Evolutionary conservation across 37 sponge, comb jelly and placozoan species (phyloP), one percentile per base, ranked within the genome.

Genomic region (Theonella swinhoei): DNA sequence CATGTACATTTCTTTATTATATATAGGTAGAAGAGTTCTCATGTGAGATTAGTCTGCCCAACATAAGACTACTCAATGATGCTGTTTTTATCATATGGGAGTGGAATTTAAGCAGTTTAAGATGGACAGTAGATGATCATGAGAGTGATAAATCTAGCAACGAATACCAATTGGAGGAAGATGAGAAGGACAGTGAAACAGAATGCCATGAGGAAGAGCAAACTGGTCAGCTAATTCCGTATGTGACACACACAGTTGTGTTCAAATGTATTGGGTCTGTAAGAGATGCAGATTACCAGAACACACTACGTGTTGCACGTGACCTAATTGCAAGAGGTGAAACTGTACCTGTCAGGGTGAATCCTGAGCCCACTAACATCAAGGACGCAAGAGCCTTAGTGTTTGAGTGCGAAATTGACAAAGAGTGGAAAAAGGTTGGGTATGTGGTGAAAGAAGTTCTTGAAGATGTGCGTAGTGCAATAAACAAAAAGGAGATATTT

Each of bases 241-340:
- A n/a, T n/a, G n/a, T n/a, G 60, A 58, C 67, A 66, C 67, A 66
- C n/a, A 23, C 67, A 66, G 67, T 66, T 8, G n/a, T 24, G 26
- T 66, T 66, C n/a, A 66, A 66, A 66, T 66, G 67, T 23, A 66
- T 66, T 25, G 67, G 67, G n/a, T 24, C 67, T 66, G 26, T 25
- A 7, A 9, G 67, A 66, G 26, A 66, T 25, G n/a, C n/a, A n/a
- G 67, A 9, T 11, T 9, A 23, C n/a, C 67, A 66, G 26, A 24
- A 66, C 19, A 23, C 67, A 26, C 26, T 66, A 25, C 19, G 67
- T n/a, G 26, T 25, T 11, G 67, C 67, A 66, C 19, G 67, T 7
- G 26, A 66, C 67, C 8, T 7, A 7, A 11, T 66, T 26, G 7
- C 19, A 11, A n/a, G 7, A n/a, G 67, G 67, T 24, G 17, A 7